Evolutionary conservation across 92 coral and sea anemone species (phyloP), one percentile per base, ranked within the genome.

Genomic region (Porites lobata): DNA sequence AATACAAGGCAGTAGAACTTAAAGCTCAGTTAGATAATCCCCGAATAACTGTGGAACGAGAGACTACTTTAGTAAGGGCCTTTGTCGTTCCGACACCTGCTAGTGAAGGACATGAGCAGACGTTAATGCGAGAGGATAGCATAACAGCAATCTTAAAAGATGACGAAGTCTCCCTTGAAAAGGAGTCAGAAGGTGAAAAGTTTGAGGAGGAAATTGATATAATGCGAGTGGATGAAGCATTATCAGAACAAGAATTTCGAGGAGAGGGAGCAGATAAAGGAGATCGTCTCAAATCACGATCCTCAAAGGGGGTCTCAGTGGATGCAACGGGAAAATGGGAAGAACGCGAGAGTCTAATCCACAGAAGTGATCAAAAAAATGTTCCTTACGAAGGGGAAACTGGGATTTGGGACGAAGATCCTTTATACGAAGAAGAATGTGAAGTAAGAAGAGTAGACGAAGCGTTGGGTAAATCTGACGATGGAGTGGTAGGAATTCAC

Each of bases 121-220:
- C 80, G 2, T 50, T 65, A 58, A 57, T 75, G 78, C 64, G 87
- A 52, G 93, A 92, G 57, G 91, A 87, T 63, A 54, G 70, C 22
- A 86, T 91, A 2, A 80, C 92, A 17, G 78, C 67, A 18, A 84
- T 75, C 50, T 56, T 93, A 85, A 73, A 38, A 61, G 92, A 86
- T 57, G 96, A 93, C 86, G 96, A 93, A 66, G 82, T 79, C 57
- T 85, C 88, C 21, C 87, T 84, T 62, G 87, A 84, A 20, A 64
- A 75, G 21, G 87, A 84, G 65, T 84, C 87, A 50, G 86, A 86
- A 7, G 87, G 69, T 21, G 93, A 92, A n/a, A 73, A 72, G 72
- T 93, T 93, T 83, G 91, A 93, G 69, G 95, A 95, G 62, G 94
- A 95, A 74, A 79, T 93, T 54, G 95, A 93, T 57, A 86, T 84